Conservation (phyloP, 2,797 vertebrate species). For the Dendrocincla fuliginosa region DNA sequence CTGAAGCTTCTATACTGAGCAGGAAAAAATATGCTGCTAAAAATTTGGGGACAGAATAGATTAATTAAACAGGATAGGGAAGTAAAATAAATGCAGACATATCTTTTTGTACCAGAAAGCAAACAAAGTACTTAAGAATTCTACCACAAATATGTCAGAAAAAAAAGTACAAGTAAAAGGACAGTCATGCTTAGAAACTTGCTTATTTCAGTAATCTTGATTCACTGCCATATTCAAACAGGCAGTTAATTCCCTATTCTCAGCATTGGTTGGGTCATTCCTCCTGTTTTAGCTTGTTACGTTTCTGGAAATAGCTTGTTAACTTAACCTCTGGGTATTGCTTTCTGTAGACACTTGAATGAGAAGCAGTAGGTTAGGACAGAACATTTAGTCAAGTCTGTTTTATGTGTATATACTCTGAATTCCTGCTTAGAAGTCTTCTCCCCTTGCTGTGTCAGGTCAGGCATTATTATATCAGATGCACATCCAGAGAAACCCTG, state of each 20-base stretch:
- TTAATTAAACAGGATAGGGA: neutral
- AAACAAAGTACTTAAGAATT: neutral
- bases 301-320: constrained; percentile 13
- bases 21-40: neutral
- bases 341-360: neutral
- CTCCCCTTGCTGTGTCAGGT: neutral
- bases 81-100: neutral
- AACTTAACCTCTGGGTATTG: neutral
- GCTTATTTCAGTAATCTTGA: neutral
- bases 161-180: neutral
- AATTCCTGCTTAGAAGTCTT: neutral
- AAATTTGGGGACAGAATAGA: neutral
- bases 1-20: neutral
- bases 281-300: neutral
- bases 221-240: neutral
- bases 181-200: neutral
- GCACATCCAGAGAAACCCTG: neutral
- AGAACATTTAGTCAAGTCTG: neutral
- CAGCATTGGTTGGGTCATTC: neutral
- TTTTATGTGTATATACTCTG: neutral
- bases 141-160: neutral
- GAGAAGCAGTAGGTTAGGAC: neutral
- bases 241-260: constrained; percentile 1
- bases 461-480: neutral
- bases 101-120: neutral